Conservation (phyloP, 2,797 vertebrate species). For the Myotis daubentonii region DNA sequence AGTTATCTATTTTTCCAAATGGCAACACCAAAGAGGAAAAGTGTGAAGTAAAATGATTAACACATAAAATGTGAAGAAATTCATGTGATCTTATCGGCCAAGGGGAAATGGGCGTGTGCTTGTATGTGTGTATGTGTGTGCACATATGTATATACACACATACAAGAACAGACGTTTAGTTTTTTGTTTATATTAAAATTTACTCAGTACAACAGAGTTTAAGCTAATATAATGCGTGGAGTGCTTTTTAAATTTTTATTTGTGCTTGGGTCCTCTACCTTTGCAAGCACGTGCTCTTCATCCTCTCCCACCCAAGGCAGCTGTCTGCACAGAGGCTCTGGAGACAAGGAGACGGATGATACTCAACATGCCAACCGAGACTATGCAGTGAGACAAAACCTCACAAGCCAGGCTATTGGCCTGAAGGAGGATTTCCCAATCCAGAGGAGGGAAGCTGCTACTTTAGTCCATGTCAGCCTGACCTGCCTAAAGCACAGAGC, state of each 20-base stretch:
- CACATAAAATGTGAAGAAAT: constrained; percentile 7
- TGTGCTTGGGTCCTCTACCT: background rate
- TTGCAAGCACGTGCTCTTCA: background rate
- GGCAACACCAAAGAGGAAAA: constrained; percentile 38
- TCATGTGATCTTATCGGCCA: background rate
- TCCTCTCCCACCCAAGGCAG: background rate
- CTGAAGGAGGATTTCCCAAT: background rate
- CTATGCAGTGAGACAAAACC: background rate
- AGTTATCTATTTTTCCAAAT: constrained; percentile 19
- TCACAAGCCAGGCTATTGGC: background rate
- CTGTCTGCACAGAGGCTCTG: background rate
- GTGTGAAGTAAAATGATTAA: constrained; percentile 21
- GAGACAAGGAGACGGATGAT: background rate
- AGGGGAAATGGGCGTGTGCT: background rate
- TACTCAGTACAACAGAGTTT: background rate
- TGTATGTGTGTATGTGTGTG: no score
- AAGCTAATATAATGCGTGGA: background rate
- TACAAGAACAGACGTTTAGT: background rate
- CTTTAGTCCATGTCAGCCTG: background rate
- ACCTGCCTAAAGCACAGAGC: no score
- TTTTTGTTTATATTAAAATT: constrained; percentile 14
- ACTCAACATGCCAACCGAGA: background rate
- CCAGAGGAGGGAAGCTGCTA: background rate
- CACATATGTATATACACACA: background rate
- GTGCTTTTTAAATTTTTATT: background rate